Conservation (phyloP, 2,797 vertebrate genomes). For the Acomys russatus region DNA sequence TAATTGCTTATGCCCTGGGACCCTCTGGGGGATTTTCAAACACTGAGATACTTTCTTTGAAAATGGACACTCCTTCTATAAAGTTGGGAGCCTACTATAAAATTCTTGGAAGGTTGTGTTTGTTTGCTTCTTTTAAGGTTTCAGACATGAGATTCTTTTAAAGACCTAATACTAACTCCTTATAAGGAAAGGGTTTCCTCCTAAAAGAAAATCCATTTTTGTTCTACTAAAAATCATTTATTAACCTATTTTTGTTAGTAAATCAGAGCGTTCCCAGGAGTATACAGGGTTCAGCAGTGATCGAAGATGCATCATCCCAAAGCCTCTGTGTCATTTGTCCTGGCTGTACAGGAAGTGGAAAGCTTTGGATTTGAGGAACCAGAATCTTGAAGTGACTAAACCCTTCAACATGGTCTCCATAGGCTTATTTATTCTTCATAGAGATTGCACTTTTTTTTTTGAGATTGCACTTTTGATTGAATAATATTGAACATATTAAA, state of each 20-base stretch:
- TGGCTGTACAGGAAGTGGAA: background rate
- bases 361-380: background rate
- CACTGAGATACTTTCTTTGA: slow-evolving; percentile 18
- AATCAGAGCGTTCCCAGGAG: background rate
- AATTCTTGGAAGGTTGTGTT: background rate
- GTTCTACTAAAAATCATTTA: background rate
- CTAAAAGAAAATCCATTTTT: background rate
- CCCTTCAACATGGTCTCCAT: background rate
- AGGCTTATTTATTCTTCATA: background rate
- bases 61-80: background rate
- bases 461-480: background rate
- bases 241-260: background rate
- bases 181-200: background rate
- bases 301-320: background rate
- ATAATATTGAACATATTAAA: slow-evolving; percentile 21
- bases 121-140: background rate
- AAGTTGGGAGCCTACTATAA: background rate
- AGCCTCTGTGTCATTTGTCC: background rate
- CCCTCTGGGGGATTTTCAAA: background rate
- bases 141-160: slow-evolving; percentile 9
- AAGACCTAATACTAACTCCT: background rate
- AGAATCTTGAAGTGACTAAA: background rate
- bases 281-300: background rate
- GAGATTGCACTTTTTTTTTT: background rate
- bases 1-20: background rate